Conservation (phyloP, 2,113 vertebrate genomes). For the Gobiocypris rarus region DNA sequence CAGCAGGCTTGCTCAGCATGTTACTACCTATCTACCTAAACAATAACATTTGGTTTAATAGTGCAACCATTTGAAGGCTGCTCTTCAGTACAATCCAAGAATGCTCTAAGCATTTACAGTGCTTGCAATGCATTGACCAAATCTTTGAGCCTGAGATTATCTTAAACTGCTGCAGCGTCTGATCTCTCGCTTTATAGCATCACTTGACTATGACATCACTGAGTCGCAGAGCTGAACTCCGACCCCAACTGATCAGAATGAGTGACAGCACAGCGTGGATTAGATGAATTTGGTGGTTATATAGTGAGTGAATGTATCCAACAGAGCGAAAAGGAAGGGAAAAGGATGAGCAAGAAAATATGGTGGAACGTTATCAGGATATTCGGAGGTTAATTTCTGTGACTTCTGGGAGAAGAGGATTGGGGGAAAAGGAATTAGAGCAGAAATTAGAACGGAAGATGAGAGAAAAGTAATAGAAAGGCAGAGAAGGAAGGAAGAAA, state of each 20-base stretch:
- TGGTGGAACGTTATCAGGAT: slow-evolving; percentile 7
- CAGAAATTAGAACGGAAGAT: neutral
- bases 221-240: neutral
- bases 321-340: neutral
- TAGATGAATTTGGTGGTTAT: neutral
- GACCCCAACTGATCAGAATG: neutral
- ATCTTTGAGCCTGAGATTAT: neutral
- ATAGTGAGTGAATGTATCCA: neutral
- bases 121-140: neutral
- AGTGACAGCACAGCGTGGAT: neutral
- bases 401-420: slow-evolving; percentile 10
- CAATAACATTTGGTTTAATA: neutral
- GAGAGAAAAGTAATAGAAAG: neutral
- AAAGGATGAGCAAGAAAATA: neutral
- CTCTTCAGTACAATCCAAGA: neutral
- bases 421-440: neutral
- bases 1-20: too few species aligned
- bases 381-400: slow-evolving; percentile 5
- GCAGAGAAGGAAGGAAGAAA: neutral
- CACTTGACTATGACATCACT: neutral
- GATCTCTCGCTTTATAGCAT: neutral
- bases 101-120: neutral
- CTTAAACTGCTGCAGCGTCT: neutral
- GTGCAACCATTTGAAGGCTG: neutral
- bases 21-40: too few species aligned